phyloP scores from a whole-genome alignment of 2,797 vertebrate species.

The Anomalospiza imberbis region DNA sequence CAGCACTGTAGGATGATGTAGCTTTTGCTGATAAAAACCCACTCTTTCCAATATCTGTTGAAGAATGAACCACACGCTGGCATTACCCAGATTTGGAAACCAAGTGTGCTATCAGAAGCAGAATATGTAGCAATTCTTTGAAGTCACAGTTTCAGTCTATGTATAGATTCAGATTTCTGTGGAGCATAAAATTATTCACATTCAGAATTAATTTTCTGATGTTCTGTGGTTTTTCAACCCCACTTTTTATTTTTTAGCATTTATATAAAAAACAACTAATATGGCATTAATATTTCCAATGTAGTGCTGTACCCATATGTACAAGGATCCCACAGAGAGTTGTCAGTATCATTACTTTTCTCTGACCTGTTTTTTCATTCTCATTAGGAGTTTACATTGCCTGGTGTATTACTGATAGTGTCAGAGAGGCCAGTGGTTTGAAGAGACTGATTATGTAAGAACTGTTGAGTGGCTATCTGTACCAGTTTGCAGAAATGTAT shows the following conservation, averaged over 20 bases:
- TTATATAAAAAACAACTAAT: not conserved
- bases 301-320: not conserved
- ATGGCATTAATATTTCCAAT: not conserved
- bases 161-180: not conserved
- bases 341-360: not conserved
- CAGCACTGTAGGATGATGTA: not conserved
- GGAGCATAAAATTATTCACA: not conserved
- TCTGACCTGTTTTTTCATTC: slow-evolving; percentile 7
- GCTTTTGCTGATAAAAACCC: slow-evolving; percentile 19
- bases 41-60: slow-evolving; percentile 14
- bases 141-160: slow-evolving; percentile 13
- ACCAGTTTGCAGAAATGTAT: not conserved
- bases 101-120: not conserved
- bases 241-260: not conserved
- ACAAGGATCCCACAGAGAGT: not conserved
- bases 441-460: not conserved
- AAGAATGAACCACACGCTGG: not conserved
- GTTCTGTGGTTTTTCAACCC: not conserved
- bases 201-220: not conserved
- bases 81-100: slow-evolving; percentile 28
- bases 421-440: not conserved
- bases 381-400: not conserved
- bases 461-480: not conserved
- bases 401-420: not conserved
- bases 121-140: slow-evolving; percentile 6